Base-by-base conservation (phyloP, 2,797 vertebrate species). In the Toxotes lorentzi region DNA sequence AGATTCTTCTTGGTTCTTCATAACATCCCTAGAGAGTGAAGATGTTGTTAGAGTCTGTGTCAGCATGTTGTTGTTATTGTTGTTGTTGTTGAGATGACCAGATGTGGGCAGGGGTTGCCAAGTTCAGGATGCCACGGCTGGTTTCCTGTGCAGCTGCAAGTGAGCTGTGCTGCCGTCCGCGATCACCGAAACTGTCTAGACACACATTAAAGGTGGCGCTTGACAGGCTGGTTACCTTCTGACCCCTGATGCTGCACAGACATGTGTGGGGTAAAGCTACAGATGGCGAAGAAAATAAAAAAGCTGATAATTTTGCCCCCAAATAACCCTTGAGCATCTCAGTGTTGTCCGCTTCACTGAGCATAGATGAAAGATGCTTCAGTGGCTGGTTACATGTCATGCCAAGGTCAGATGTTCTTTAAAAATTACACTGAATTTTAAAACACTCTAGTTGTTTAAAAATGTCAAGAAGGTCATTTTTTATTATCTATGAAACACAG, bases 121-220 rank as follows among this genome's bases (percentile, higher is more conserved):
- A 38, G 76, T 79, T 76, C 76, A 85, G 47, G 59, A 88, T 60
- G 78, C 76, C 68, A 83, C 1, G 34, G 68, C 35, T 86, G 73
- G 83, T 87, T 92, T 93, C 87, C 90, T 92, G 88, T 87, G 86
- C 85, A 89, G 88, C 89, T 92, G 89, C 16, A 27, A 78, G 65
- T 61, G 64, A 70, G 65, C 64, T 24, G 43, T 11, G 47, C 79
- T 67, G 79, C 66, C 35, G 2, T 43, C 73, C 79, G 77, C 70
- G 45, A 87, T 81, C 75, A 81, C 69, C 21, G 1, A 19, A 63
- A 32, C 59, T 74, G 63, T 72, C 83, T 73, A 67, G 65, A 65
- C 43, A 82, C 80, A 72, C 86, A 68, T 48, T 78, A 70, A 45
- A 51, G 67, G 54, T 27, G 58, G 72, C 77, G 81, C 67, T 27